phyloP scores from a whole-genome alignment of 2,888 invertebrate genomes.

The Pandemis heparana region DNA sequence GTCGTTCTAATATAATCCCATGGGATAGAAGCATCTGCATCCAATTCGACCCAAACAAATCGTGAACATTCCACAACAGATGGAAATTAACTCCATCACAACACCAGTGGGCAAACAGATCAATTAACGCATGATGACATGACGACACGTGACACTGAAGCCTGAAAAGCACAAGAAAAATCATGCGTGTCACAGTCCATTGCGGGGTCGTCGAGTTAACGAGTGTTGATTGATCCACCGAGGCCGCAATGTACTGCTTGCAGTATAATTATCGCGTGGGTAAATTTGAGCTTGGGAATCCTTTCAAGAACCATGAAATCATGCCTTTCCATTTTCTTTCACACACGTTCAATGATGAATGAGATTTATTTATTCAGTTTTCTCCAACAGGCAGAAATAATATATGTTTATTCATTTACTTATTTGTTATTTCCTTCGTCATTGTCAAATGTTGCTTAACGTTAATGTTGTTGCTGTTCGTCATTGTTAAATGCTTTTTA shows the following conservation, averaged over 20 bases:
- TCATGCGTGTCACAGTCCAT: neutral
- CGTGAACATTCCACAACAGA: neutral
- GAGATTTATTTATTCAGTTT: no score
- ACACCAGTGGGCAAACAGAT: constrained; percentile 2
- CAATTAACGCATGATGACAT: constrained; percentile 10
- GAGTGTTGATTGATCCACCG: neutral
- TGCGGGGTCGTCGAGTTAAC: neutral
- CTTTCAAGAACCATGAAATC: no score
- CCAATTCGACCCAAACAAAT: neutral
- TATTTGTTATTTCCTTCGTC: no score
- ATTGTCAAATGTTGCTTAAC: no score
- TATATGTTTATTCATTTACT: no score
- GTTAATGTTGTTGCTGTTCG: no score
- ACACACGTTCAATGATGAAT: no score
- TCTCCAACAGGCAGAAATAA: no score
- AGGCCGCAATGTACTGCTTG: neutral
- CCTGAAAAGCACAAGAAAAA: neutral
- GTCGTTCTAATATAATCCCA: no score
- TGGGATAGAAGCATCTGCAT: neutral
- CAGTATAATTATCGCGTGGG: neutral
- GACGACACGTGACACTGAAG: constrained; percentile 1
- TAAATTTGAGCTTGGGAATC: neutral
- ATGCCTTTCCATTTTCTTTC: no score
- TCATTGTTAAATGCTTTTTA: no score
- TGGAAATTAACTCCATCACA: neutral